phyloP scores from a whole-genome alignment of 35 echinoderm and acorn worm genomes.

The Eucidaris tribuloides region DNA sequence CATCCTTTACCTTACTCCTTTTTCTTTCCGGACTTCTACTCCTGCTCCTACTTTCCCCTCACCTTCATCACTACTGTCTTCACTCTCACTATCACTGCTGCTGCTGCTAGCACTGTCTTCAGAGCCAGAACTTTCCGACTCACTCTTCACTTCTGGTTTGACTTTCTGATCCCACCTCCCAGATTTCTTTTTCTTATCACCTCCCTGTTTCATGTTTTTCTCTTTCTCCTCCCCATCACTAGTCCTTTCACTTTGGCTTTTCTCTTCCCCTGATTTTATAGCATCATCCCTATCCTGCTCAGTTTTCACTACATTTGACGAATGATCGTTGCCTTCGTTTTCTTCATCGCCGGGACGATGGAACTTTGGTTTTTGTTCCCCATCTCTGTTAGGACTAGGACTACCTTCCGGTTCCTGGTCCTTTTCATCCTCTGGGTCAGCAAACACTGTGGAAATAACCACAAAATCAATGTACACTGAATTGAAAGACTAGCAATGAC shows the following conservation, averaged over 20 bases:
- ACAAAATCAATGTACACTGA: too few species aligned
- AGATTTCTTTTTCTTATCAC: neutral
- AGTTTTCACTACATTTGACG: too few species aligned
- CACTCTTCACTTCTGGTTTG: neutral
- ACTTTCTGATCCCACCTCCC: constrained; percentile 16
- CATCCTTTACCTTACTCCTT: neutral
- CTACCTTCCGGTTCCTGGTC: too few species aligned
- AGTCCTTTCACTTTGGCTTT: neutral
- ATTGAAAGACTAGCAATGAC: too few species aligned
- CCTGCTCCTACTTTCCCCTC: too few species aligned
- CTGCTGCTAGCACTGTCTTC: constrained; percentile 6
- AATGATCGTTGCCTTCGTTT: too few species aligned
- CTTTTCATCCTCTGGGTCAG: too few species aligned
- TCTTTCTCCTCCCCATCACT: neutral
- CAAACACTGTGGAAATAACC: too few species aligned
- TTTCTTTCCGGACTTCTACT: too few species aligned
- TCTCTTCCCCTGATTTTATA: neutral
- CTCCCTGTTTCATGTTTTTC: neutral
- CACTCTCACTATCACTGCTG: neutral
- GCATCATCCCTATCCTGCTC: neutral
- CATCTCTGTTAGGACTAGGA: too few species aligned
- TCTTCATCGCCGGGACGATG: too few species aligned
- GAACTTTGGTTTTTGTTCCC: too few species aligned
- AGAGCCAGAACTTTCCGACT: neutral
- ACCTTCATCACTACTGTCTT: neutral